Evolutionary conservation across 2,888 invertebrate genomes (phyloP).

Genomic region (Adelognathus sp.): DNA sequence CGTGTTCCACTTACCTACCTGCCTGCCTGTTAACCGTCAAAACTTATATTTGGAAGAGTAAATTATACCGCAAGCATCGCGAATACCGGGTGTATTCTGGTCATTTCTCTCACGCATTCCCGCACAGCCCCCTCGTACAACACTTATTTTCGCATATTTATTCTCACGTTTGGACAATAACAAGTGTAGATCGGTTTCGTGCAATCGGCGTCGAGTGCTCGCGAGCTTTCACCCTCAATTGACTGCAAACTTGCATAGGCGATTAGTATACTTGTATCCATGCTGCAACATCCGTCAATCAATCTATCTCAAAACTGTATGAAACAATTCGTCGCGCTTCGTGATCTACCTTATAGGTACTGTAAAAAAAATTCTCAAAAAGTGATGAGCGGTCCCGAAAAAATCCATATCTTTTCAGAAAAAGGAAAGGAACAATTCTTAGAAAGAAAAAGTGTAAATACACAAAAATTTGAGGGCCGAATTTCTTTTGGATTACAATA

Average conservation of each 20-base stretch:
- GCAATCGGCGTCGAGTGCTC: not conserved
- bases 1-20: not conserved
- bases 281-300: no score
- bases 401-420: no score
- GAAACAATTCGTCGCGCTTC: no score
- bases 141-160: conserved; percentile 24
- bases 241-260: not conserved
- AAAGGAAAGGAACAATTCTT: no score
- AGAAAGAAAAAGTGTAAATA: no score
- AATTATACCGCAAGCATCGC: conserved; percentile 35
- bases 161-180: not conserved
- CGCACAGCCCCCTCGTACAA: not conserved
- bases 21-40: conserved; percentile 8
- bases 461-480: no score
- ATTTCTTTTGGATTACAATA: no score
- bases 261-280: no score
- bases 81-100: conserved; percentile 1
- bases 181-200: not conserved
- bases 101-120: conserved; percentile 15
- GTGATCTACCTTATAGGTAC: no score
- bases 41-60: conserved; percentile 29
- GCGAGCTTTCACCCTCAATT: not conserved
- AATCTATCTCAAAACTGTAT: no score
- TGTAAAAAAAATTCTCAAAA: no score
- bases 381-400: no score